A percentile compares a stretch with the other conserved stretches of the same genome.
phyloP scores from a whole-genome alignment of 2,888 invertebrate genomes.

The Callimorpha dominula region DNA sequence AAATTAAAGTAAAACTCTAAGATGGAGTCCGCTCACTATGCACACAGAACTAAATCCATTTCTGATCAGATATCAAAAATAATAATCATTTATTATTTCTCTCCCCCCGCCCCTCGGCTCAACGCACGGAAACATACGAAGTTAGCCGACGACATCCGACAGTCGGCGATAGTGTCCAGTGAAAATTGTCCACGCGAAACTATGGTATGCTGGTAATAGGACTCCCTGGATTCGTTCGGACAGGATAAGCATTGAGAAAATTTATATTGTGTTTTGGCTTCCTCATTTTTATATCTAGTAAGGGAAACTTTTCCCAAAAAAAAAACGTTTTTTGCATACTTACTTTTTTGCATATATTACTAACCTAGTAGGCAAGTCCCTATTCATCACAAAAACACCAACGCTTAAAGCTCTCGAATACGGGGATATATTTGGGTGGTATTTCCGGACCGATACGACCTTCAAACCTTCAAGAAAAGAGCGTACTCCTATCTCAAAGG shows the following conservation, averaged over 20 bases:
- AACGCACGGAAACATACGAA: conserved; percentile 77
- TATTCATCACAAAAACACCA: no score
- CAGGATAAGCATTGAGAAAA: conserved; percentile 28
- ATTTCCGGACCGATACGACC: no score
- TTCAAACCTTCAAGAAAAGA: no score
- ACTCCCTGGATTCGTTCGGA: conserved; percentile 20
- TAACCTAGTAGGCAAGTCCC: no score
- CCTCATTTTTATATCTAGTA: background rate
- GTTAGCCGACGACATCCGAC: conserved; percentile 79
- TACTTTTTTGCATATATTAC: no score
- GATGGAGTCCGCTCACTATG: background rate
- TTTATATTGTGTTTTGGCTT: conserved; percentile 9
- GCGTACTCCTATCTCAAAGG: no score
- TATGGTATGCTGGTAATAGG: conserved; percentile 58
- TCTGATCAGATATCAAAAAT: conserved; percentile 51
- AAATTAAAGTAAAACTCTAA: no score
- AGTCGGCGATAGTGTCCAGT: conserved; percentile 76
- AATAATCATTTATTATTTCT: conserved; percentile 55
- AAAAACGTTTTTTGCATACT: no score
- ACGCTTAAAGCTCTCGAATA: no score
- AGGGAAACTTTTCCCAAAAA: no score
- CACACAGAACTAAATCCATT: conserved; percentile 1
- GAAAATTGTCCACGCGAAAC: conserved; percentile 74
- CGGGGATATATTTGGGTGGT: no score
- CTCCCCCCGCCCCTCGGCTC: conserved; percentile 16